These are phyloP conservation scores for Heliconius eleuchia DNA, from an alignment of 1,140 invertebrate species.

Conservation along the genomic window DNA sequence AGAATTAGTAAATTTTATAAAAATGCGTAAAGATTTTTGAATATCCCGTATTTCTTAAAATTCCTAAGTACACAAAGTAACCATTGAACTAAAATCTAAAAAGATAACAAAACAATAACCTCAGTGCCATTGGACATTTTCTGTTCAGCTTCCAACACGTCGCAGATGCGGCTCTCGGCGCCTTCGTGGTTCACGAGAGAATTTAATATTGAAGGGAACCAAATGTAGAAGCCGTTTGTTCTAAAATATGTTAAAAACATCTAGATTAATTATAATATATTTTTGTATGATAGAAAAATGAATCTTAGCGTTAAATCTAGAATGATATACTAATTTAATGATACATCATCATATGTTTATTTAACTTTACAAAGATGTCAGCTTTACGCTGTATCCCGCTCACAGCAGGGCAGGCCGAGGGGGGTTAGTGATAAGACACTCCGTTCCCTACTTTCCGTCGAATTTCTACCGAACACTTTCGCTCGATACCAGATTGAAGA, in stretches of 20 bases:
- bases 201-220: constrained; percentile 81
- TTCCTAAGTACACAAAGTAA: background rate
- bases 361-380: background rate
- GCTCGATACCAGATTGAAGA: too few relatives aligned
- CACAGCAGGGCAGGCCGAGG: too few relatives aligned
- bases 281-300: background rate
- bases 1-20: too few relatives aligned
- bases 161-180: constrained; percentile 60
- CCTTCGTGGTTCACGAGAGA: constrained; percentile 65
- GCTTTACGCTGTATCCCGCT: background rate
- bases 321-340: too few relatives aligned
- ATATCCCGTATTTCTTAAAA: background rate
- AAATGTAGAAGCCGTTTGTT: constrained; percentile 80
- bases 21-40: too few relatives aligned
- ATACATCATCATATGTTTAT: too few relatives aligned
- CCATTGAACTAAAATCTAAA: background rate
- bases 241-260: constrained; percentile 47
- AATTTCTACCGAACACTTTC: too few relatives aligned
- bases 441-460: too few relatives aligned
- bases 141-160: constrained; percentile 42
- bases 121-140: background rate
- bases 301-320: too few relatives aligned
- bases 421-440: too few relatives aligned
- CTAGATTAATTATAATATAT: background rate
- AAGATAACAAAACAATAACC: background rate